phyloP scores from a whole-genome alignment of 2,888 invertebrate genomes.

The Anticlea derivata region DNA sequence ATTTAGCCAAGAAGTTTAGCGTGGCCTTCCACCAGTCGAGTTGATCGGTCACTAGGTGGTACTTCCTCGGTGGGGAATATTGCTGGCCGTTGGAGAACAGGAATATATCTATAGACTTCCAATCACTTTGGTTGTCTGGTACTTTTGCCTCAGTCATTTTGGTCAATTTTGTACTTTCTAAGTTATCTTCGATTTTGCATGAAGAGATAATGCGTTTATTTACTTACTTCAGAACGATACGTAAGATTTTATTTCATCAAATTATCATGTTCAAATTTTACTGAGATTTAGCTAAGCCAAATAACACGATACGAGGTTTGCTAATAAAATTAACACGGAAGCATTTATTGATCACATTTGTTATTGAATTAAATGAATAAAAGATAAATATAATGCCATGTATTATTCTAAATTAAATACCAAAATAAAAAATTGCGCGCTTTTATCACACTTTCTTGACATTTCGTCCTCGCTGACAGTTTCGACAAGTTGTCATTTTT shows the following conservation, averaged over 20 bases:
- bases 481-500: too few relatives aligned
- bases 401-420: too few relatives aligned
- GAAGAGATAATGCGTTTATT: too few relatives aligned
- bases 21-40: slow-evolving; percentile 59
- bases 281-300: too few relatives aligned
- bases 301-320: too few relatives aligned
- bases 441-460: slow-evolving; percentile 1
- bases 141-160: slow-evolving; percentile 35
- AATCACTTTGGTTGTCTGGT: slow-evolving; percentile 38
- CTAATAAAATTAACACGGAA: too few relatives aligned
- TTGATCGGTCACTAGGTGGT: slow-evolving; percentile 56
- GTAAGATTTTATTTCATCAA: too few relatives aligned
- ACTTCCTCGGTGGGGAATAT: slow-evolving; percentile 68
- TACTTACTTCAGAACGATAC: too few relatives aligned
- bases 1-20: slow-evolving; percentile 53
- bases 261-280: too few relatives aligned
- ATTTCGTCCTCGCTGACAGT: slow-evolving; percentile 1
- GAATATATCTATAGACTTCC: slow-evolving; percentile 62
- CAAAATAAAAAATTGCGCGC: slow-evolving; percentile 3
- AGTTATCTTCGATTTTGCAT: not conserved
- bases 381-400: too few relatives aligned
- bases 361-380: too few relatives aligned
- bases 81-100: slow-evolving; percentile 69
- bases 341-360: too few relatives aligned
- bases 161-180: not conserved